Percentiles rank a stretch among this genome's conserved stretches.
Evolutionary conservation across 2,888 invertebrate genomes (phyloP).

Genomic region (Mesorhabditis belari): DNA sequence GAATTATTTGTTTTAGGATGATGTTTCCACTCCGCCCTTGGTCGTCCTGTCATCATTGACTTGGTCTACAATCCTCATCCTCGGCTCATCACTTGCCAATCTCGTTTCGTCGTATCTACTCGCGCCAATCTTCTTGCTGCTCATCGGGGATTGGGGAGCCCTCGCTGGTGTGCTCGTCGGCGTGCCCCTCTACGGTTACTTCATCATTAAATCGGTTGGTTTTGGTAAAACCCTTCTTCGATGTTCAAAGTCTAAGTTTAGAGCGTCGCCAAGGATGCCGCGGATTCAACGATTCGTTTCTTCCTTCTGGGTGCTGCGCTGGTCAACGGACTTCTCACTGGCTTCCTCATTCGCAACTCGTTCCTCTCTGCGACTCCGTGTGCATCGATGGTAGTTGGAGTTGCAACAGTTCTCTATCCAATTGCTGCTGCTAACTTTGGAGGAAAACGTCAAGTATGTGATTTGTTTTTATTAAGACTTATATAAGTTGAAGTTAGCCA

Average conservation of each 20-base stretch:
- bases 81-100: background rate
- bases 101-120: conserved; percentile 4
- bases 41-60: conserved; percentile 8
- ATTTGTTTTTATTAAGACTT: too few species aligned
- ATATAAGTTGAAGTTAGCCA: too few species aligned
- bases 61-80: conserved; percentile 9
- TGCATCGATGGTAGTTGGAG: background rate
- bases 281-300: conserved; percentile 6
- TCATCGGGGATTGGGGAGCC: background rate
- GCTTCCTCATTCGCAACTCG: conserved; percentile 10
- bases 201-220: conserved; percentile 5
- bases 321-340: conserved; percentile 11
- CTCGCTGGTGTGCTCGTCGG: conserved; percentile 6
- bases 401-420: background rate
- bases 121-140: background rate
- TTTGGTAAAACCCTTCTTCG: too few species aligned
- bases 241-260: too few species aligned
- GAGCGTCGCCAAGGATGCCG: background rate
- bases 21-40: background rate
- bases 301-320: conserved; percentile 11
- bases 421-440: background rate
- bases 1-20: too few species aligned
- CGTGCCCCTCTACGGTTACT: conserved; percentile 3
- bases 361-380: conserved; percentile 9
- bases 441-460: conserved; percentile 2